These are phyloP conservation scores for Pseudomugil gertrudae DNA, from an alignment of 2,797 vertebrate species.

Conservation along the genomic window DNA sequence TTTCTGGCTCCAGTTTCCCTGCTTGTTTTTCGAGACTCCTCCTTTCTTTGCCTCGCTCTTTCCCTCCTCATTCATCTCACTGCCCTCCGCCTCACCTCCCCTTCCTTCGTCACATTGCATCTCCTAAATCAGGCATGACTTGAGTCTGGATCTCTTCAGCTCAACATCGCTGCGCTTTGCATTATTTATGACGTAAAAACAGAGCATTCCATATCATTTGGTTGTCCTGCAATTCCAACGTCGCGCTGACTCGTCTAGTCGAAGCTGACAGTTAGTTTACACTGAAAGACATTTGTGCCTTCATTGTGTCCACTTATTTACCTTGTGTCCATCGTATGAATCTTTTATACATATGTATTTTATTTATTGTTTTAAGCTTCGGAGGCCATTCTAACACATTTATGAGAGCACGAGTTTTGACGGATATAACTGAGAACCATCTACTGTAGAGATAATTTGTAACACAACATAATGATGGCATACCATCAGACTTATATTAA, in stretches of 20 bases:
- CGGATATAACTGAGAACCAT: background rate
- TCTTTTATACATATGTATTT: background rate
- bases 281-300: constrained; percentile 28
- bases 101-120: constrained; percentile 30
- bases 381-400: background rate
- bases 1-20: constrained; percentile 28
- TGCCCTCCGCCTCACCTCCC: constrained; percentile 49
- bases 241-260: constrained; percentile 17
- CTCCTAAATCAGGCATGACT: constrained; percentile 55
- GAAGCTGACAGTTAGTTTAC: constrained; percentile 25
- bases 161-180: constrained; percentile 17
- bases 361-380: background rate
- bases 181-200: constrained; percentile 35
- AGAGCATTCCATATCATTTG: constrained; percentile 8
- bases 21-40: constrained; percentile 25
- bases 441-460: background rate
- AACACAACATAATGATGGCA: background rate
- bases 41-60: constrained; percentile 14
- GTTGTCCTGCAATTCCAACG: constrained; percentile 15
- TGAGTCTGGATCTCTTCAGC: constrained; percentile 42
- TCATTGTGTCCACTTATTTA: constrained; percentile 17
- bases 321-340: background rate
- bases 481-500: no score
- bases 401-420: background rate
- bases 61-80: constrained; percentile 25